Evolutionary conservation across 2,113 vertebrate species (phyloP).

Genomic region (Ivindomyrus marchei): DNA sequence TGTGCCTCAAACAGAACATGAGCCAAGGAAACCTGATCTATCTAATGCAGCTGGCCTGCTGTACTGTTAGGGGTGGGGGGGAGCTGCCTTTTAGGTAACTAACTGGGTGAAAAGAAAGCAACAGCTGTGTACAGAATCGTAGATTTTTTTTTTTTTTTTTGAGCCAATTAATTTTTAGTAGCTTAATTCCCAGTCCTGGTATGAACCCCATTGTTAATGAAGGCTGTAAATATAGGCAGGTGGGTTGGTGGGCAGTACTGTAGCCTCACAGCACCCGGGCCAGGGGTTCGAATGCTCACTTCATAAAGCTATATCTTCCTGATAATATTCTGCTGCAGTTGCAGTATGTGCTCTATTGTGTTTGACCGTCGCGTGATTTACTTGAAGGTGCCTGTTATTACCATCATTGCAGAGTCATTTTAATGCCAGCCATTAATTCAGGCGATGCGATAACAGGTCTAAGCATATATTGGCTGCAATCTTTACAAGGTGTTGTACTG

Average conservation of each 20-base stretch:
- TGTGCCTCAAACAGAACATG: constrained; percentile 23
- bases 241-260: neutral
- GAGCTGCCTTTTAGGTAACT: constrained; percentile 24
- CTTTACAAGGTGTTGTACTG: neutral
- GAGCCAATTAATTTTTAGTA: neutral
- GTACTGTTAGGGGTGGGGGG: constrained; percentile 31
- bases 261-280: neutral
- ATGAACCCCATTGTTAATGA: neutral
- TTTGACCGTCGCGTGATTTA: neutral
- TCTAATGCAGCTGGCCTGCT: constrained; percentile 59
- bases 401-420: neutral
- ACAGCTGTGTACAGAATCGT: neutral
- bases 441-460: neutral
- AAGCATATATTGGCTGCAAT: neutral
- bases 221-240: neutral
- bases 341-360: neutral
- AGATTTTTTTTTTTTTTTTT: neutral
- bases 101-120: neutral
- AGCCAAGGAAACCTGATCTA: constrained; percentile 50
- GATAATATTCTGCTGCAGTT: neutral
- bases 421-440: neutral
- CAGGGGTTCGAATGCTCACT: neutral
- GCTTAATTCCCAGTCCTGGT: neutral
- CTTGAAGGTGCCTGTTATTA: neutral
- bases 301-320: neutral